These are phyloP conservation scores for Saxicola maurus DNA, from an alignment of 2,797 vertebrate species.

Conservation along the genomic window DNA sequence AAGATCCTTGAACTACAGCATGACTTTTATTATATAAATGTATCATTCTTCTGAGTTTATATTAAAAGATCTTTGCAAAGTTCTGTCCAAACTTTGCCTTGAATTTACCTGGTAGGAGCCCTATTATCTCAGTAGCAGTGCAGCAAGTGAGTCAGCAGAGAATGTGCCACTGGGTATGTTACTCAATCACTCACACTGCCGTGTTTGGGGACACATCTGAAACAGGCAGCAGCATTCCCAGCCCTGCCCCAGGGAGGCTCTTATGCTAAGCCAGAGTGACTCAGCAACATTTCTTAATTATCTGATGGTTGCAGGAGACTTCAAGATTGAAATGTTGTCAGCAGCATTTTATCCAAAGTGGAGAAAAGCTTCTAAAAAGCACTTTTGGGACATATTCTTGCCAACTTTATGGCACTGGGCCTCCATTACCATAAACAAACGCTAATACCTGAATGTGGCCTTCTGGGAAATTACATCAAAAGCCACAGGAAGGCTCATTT, in stretches of 20 bases:
- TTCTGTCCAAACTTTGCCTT: not conserved
- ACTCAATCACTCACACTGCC: conserved; percentile 9
- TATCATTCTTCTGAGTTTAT: not conserved
- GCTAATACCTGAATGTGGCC: not conserved
- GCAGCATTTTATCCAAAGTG: conserved; percentile 43
- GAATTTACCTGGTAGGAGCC: not conserved
- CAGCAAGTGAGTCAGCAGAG: conserved; percentile 32
- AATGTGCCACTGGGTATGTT: not conserved
- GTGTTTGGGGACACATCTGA: not conserved
- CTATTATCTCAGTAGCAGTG: not conserved
- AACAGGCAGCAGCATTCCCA: not conserved
- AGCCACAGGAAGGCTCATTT: not conserved
- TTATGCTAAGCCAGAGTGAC: not conserved
- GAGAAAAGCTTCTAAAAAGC: conserved; percentile 50
- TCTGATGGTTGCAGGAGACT: not conserved
- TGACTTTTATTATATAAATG: not conserved
- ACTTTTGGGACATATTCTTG: conserved; percentile 29
- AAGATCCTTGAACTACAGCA: not conserved
- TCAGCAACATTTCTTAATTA: conserved; percentile 49
- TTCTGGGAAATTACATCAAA: not conserved
- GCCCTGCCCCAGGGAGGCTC: not conserved
- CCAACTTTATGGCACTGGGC: conserved; percentile 1
- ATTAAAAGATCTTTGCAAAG: not conserved
- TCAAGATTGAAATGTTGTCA: conserved; percentile 45
- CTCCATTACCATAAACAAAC: conserved; percentile 44